Evolutionary conservation across 2,113 vertebrate genomes (phyloP).

Genomic region (Herpetotheres cachinnans): DNA sequence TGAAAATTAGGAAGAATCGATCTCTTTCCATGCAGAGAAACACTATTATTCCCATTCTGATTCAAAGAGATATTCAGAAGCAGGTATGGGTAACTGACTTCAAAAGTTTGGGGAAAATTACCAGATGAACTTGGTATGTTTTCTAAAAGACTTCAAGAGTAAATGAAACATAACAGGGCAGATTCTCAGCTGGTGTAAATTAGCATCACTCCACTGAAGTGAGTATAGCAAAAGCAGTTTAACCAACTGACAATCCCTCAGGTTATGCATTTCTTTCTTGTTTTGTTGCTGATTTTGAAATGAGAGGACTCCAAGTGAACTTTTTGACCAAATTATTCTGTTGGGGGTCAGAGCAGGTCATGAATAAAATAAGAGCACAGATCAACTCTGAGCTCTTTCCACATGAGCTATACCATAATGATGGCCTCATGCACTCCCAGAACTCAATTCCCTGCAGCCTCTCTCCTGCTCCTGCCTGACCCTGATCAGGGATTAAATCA

Average conservation of each 20-base stretch:
- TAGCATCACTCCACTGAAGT: background rate
- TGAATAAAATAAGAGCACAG: constrained; percentile 16
- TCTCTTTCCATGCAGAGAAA: background rate
- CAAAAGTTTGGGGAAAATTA: background rate
- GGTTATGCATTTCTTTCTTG: background rate
- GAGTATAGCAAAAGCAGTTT: background rate
- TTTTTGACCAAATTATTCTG: constrained; percentile 8
- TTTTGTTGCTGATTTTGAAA: constrained; percentile 22
- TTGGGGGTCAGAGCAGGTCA: background rate
- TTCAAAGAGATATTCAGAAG: background rate
- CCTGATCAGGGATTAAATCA: constrained; percentile 21
- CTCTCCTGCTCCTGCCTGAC: background rate
- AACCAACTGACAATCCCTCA: background rate
- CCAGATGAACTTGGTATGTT: background rate
- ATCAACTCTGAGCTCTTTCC: constrained; percentile 15
- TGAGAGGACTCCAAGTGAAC: background rate
- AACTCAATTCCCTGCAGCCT: constrained; percentile 23
- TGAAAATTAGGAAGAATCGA: background rate
- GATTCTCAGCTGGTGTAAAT: background rate
- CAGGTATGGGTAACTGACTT: background rate
- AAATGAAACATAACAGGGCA: background rate
- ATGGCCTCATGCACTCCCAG: background rate
- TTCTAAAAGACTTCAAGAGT: background rate
- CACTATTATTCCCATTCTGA: background rate
- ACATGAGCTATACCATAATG: constrained; percentile 32